These are phyloP conservation scores for Oriolus oriolus DNA, from an alignment of 2,113 vertebrate species.

Conservation along the genomic window DNA sequence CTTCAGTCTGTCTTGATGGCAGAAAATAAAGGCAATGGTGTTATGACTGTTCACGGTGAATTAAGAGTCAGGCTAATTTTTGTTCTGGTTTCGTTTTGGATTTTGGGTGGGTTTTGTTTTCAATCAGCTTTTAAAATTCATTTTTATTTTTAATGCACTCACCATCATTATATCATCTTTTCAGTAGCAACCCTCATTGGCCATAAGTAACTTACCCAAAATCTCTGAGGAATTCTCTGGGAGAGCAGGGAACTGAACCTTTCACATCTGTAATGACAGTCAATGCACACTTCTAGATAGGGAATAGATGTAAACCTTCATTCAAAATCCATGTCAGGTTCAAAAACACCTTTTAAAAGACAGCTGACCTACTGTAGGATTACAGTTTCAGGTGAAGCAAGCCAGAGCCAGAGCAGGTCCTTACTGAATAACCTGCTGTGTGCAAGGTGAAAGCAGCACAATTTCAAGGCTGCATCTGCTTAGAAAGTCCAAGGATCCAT, in stretches of 20 bases:
- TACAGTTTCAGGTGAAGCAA: slow-evolving; percentile 21
- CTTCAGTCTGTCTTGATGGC: not conserved
- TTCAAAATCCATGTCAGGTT: slow-evolving; percentile 38
- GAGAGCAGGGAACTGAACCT: not conserved
- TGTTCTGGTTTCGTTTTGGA: not conserved
- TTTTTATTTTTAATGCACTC: not conserved
- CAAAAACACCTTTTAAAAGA: slow-evolving; percentile 40
- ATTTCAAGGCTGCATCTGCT: slow-evolving; percentile 6
- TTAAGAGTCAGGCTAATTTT: not conserved
- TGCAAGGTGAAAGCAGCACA: slow-evolving; percentile 42
- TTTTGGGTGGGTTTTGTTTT: not conserved
- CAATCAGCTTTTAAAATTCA: not conserved
- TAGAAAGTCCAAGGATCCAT: not conserved
- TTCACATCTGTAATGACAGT: not conserved
- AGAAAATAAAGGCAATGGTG: not conserved
- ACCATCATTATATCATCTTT: not conserved
- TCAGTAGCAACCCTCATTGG: not conserved
- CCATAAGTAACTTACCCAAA: not conserved
- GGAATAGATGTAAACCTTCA: slow-evolving; percentile 17
- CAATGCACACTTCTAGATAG: not conserved
- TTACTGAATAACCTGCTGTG: slow-evolving; percentile 32
- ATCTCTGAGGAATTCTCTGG: not conserved
- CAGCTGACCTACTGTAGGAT: slow-evolving; percentile 16
- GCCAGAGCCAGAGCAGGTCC: slow-evolving; percentile 19
- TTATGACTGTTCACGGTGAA: not conserved